Evolutionary conservation across 1,140 invertebrate genomes (phyloP).

Genomic region (Hyles euphorbiae): DNA sequence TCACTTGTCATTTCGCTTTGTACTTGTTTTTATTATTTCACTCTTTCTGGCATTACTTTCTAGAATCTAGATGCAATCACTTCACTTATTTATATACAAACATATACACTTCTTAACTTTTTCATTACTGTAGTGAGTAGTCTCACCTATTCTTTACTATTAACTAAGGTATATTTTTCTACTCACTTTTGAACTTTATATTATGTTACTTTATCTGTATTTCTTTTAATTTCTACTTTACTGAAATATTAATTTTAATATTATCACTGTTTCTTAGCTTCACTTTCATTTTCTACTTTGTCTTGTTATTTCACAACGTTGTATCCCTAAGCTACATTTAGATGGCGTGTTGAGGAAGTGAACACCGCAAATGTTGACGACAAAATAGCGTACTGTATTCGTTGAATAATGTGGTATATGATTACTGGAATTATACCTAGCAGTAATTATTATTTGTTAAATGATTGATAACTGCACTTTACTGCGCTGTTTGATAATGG

Average conservation of each 20-base stretch:
- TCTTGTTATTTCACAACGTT: neutral
- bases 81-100: neutral
- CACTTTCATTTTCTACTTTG: neutral
- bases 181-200: neutral
- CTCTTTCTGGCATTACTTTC: neutral
- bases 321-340: too few species aligned
- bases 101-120: neutral
- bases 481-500: too few species aligned
- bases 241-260: too few species aligned
- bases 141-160: constrained; percentile 1
- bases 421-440: too few species aligned
- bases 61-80: too few species aligned
- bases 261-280: neutral
- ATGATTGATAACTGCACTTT: too few species aligned
- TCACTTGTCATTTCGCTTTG: constrained; percentile 2
- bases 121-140: neutral
- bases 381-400: too few species aligned
- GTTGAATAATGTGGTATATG: too few species aligned
- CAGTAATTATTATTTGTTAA: too few species aligned
- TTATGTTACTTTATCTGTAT: neutral
- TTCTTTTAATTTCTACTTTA: too few species aligned
- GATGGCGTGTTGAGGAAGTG: too few species aligned
- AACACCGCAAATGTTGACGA: too few species aligned
- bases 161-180: neutral
- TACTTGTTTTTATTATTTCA: constrained; percentile 8